Percentiles rank a stretch among this genome's conserved stretches.
These are phyloP conservation scores for Trachurus trachurus DNA, from an alignment of 2,797 vertebrate species.

Conservation along the genomic window DNA sequence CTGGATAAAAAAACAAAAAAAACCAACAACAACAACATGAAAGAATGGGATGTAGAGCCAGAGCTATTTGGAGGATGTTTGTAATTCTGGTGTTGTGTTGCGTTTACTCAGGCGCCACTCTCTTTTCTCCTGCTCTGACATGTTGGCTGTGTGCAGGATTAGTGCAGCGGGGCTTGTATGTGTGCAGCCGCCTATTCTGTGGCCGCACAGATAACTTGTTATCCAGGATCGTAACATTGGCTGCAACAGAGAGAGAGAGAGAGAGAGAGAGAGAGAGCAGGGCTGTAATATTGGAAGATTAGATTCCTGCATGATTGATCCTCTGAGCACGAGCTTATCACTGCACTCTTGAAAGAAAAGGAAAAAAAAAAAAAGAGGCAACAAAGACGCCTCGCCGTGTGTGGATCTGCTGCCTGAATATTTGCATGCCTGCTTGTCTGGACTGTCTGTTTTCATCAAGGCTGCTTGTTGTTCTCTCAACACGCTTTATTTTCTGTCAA, in stretches of 20 bases:
- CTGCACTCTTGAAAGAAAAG: conserved; percentile 4
- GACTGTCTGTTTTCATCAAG: conserved; percentile 48
- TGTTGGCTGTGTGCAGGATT: conserved; percentile 47
- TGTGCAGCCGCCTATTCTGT: conserved; percentile 29
- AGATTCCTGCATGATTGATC: conserved; percentile 64
- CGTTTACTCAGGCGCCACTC: conserved; percentile 12
- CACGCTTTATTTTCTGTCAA: conserved; percentile 40
- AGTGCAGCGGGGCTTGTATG: conserved; percentile 36
- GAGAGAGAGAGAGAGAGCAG: conserved; percentile 29
- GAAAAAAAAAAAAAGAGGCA: not conserved
- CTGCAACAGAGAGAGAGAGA: conserved; percentile 36
- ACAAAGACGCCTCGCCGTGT: not conserved
- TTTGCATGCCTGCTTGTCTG: conserved; percentile 38
- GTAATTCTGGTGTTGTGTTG: conserved; percentile 52
- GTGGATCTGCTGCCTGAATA: not conserved
- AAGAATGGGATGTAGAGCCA: conserved; percentile 22
- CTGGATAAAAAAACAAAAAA: not conserved
- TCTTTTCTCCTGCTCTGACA: conserved; percentile 31
- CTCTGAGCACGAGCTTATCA: conserved; percentile 34
- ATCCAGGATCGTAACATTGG: conserved; percentile 51
- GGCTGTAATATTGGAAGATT: conserved; percentile 64
- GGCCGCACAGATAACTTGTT: conserved; percentile 59
- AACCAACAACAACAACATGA: conserved; percentile 7
- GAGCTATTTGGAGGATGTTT: conserved; percentile 47
- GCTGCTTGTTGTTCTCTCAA: conserved; percentile 32